Evolutionary conservation across 2,888 invertebrate species (phyloP), one percentile per base, ranked within the genome.

Genomic region (Philonicus albiceps): DNA sequence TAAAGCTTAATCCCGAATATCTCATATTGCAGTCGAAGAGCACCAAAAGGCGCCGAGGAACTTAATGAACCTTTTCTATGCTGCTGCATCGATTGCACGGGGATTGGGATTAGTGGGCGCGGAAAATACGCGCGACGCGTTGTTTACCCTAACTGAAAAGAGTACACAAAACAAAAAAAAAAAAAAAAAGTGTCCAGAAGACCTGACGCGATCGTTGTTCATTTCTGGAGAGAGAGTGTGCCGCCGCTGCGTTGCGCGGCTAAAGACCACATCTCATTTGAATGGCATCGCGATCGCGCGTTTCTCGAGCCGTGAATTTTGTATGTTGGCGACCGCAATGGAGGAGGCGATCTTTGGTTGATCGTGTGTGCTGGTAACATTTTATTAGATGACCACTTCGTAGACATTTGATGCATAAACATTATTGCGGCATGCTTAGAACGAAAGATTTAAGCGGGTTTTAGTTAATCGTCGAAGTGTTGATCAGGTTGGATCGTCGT

Each of bases 351-450:
- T 73, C 73, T 72, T 80, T 80, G 80, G 49, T n/a, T 80, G 80
- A 80, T 80, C 80, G 22, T 31, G 31, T 49, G 80, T 81, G 83
- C 34, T 64, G 83, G 72, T 83, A 72, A 83, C 80, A 80, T 80
- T 80, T 80, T 80, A 80, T 80, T 80, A 80, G 31, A 80, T 80
- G 80, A 80, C 83, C 83, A 72, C 64, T 37, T 40, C 30, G 40
- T 49, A 49, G 49, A 37, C 22, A 72, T 83, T 83, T 80, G 80
- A 30, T 80, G 53, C 22, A 53, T 40, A 19, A 53, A 31, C 53
- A 40, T 13, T n/a, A 40, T 13, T n/a, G 80, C 80, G 53, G 37
- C n/a, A 16, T 53, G 80, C 55, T 19, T 37, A 83, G 11, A 83
- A 37, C 83, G 19, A 13, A 19, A 72, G 72, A 72, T 72, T 40